Conservation (phyloP, 2,797 vertebrate genomes). For the Myripristis murdjan region DNA sequence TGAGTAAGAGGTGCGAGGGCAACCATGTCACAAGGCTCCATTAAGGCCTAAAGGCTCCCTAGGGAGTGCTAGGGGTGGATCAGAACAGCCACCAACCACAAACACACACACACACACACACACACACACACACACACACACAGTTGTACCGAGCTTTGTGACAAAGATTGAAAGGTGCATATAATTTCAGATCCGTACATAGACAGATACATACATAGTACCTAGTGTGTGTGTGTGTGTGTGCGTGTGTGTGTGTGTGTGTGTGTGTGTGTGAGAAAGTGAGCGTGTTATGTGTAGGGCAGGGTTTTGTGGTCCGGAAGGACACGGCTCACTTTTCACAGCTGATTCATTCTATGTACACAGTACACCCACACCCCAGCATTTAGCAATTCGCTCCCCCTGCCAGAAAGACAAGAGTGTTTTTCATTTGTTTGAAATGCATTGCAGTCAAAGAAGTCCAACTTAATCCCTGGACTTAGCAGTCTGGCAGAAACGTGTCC, state of each 20-base stretch:
- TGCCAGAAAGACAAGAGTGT: slow-evolving; percentile 73
- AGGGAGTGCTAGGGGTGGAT: not conserved
- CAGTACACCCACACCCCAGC: slow-evolving; percentile 58
- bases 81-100: not conserved
- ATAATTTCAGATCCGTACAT: no score
- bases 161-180: slow-evolving; percentile 4
- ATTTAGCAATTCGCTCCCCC: slow-evolving; percentile 58
- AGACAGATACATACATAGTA: slow-evolving; percentile 5
- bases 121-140: not conserved
- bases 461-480: slow-evolving; percentile 79
- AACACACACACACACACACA: not conserved
- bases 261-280: slow-evolving; percentile 16
- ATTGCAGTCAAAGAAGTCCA: slow-evolving; percentile 73
- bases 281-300: slow-evolving; percentile 38
- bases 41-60: slow-evolving; percentile 24
- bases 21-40: slow-evolving; percentile 16
- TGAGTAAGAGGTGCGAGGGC: slow-evolving; percentile 43
- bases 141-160: slow-evolving; percentile 3
- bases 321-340: slow-evolving; percentile 71
- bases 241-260: not conserved
- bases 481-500: slow-evolving; percentile 80
- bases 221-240: slow-evolving; percentile 4
- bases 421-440: slow-evolving; percentile 78
- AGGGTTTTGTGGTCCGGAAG: slow-evolving; percentile 66
- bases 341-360: slow-evolving; percentile 73